These are phyloP conservation scores for Eugnorisma glareosa DNA, from an alignment of 2,888 invertebrate species.

Conservation along the genomic window DNA sequence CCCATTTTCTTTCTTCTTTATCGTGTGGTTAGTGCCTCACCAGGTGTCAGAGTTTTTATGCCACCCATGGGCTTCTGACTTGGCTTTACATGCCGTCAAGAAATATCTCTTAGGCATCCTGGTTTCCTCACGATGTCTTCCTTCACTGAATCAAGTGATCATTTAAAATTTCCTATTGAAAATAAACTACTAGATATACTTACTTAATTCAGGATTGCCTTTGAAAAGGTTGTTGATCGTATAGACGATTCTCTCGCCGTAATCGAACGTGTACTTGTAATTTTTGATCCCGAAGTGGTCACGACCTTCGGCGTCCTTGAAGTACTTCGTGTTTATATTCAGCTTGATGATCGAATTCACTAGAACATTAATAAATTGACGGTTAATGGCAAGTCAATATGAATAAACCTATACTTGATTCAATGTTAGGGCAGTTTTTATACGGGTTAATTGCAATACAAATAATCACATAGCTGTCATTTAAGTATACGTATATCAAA, in stretches of 20 bases:
- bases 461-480: background rate
- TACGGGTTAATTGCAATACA: background rate
- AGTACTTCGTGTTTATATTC: slow-evolving; percentile 87
- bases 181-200: slow-evolving; percentile 62
- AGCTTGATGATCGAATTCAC: slow-evolving; percentile 87
- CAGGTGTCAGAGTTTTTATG: no score
- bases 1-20: background rate
- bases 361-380: slow-evolving; percentile 69
- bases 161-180: background rate
- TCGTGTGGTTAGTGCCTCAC: no score
- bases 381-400: background rate
- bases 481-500: background rate
- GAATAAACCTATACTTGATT: background rate
- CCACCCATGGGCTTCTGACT: no score
- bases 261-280: slow-evolving; percentile 86
- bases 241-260: slow-evolving; percentile 86
- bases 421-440: slow-evolving; percentile 1
- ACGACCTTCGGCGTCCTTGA: slow-evolving; percentile 84
- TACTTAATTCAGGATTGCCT: slow-evolving; percentile 87
- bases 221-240: slow-evolving; percentile 87
- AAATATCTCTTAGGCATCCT: no score
- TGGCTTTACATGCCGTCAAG: no score
- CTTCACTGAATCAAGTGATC: no score
- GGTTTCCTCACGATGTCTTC: no score
- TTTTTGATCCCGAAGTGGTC: slow-evolving; percentile 88